A percentile compares a stretch with the other conserved stretches of the same genome.
Conservation (phyloP, 2,888 invertebrate genomes). For the Dione juno region DNA sequence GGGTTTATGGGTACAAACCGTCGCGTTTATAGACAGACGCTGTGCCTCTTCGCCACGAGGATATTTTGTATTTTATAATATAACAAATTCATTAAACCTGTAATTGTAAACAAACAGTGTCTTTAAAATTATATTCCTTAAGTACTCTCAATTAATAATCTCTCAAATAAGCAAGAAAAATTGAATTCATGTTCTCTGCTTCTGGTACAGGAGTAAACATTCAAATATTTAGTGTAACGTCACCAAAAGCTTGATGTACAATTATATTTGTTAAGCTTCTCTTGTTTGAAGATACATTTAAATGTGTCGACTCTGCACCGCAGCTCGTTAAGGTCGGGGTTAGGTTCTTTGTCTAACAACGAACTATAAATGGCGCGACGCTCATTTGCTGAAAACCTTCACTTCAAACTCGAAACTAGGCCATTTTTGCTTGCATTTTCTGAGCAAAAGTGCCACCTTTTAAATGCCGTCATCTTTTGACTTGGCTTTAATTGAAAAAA, state of each 20-base stretch:
- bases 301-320: slow-evolving; percentile 9
- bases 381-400: slow-evolving; percentile 40
- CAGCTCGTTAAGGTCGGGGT: slow-evolving; percentile 49
- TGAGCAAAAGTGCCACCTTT: slow-evolving; percentile 5
- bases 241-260: not conserved
- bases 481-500: slow-evolving; percentile 13
- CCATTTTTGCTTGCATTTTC: slow-evolving; percentile 11
- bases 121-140: too few relatives aligned
- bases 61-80: too few relatives aligned
- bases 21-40: too few relatives aligned
- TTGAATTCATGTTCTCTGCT: too few relatives aligned
- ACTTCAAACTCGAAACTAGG: slow-evolving; percentile 33
- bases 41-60: too few relatives aligned
- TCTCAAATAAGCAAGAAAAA: too few relatives aligned
- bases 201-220: too few relatives aligned
- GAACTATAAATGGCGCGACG: slow-evolving; percentile 41
- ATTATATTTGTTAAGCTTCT: slow-evolving; percentile 11
- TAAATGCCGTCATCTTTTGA: slow-evolving; percentile 9
- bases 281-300: slow-evolving; percentile 10
- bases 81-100: too few relatives aligned
- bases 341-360: slow-evolving; percentile 62
- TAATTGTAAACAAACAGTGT: too few relatives aligned
- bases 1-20: too few relatives aligned
- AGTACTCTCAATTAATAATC: too few relatives aligned
- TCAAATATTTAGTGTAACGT: not conserved